Evolutionary conservation across 2,888 invertebrate genomes (phyloP).

Genomic region (Philhelius pedissequus): DNA sequence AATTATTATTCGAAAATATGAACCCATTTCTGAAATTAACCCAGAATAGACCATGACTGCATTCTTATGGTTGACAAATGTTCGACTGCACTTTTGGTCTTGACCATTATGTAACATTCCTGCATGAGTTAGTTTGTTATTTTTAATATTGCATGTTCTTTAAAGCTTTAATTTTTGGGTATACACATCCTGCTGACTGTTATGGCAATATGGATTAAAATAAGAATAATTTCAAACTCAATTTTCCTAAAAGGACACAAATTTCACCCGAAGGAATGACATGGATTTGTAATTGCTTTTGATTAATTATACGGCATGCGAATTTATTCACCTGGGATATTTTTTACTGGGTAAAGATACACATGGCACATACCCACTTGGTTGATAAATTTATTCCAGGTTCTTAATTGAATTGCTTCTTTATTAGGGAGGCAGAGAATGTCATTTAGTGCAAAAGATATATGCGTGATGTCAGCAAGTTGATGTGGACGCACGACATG

Average conservation of each 20-base stretch:
- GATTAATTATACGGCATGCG: constrained; percentile 46
- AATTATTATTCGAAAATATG: neutral
- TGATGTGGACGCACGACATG: neutral
- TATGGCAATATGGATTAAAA: neutral
- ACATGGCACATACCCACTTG: neutral
- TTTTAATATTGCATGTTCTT: neutral
- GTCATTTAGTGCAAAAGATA: neutral
- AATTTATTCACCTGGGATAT: constrained; percentile 41
- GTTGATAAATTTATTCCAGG: neutral
- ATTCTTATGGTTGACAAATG: neutral
- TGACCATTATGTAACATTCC: neutral
- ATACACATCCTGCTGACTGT: neutral
- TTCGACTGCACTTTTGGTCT: neutral
- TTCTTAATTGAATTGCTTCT: neutral
- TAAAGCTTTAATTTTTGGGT: neutral
- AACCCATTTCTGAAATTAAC: neutral
- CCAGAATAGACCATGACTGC: too few relatives aligned
- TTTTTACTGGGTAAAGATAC: neutral
- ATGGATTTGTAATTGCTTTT: constrained; percentile 39
- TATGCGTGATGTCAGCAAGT: neutral
- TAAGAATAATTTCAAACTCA: neutral
- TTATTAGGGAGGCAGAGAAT: neutral
- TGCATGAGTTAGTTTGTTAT: neutral
- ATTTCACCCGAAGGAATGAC: neutral
- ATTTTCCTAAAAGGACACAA: neutral